Evolutionary conservation across 2,888 invertebrate species (phyloP), one percentile per base, ranked within the genome.

Genomic region (Aquatica leii): DNA sequence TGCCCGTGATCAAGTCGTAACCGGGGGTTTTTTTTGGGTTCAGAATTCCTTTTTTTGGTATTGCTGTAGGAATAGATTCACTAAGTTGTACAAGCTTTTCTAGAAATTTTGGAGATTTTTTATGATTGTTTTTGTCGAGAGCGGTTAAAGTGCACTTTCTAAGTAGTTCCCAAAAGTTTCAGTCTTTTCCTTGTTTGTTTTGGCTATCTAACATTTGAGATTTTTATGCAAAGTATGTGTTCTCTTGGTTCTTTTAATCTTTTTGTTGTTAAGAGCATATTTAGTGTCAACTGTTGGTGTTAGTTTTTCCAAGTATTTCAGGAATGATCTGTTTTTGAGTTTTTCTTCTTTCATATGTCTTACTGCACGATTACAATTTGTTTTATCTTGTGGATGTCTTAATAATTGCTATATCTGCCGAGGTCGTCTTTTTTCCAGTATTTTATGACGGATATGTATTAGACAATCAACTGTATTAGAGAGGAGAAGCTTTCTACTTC

Each of bases 271-370:
- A n/a, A 18, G 11, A 46, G 9, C 46, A 31, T 31, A 46, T 46
- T 50, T 31, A 1, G 31, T 50, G 50, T 50, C 50, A 50, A 21
- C 31, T n/a, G n/a, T n/a, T n/a, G n/a, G n/a, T 50, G 50, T 24
- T 50, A 21, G 31, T 9, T 31, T 50, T 31, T 50, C 50, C 9
- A 50, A 31, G 46, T 46, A 18, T 46, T 46, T 5, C 17, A 15
- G 46, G 15, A 46, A 46, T 48, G 31, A 9, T 31, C 9, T 48
- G 48, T 48, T 48, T 9, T 48, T 20, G 48, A 48, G 48, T 48
- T 48, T 5, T 48, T 15, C 20, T 15, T 20, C 48, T 48, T 48
- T 48, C n/a, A 48, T 18, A n/a, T 48, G 20, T 11, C 17, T 46
- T 15, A 21, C 3, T 48, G 31, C 31, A 31, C 31, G 31, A 31